Evolutionary conservation across 2,797 vertebrate species (phyloP).

Genomic region (Acanthurus tractus): DNA sequence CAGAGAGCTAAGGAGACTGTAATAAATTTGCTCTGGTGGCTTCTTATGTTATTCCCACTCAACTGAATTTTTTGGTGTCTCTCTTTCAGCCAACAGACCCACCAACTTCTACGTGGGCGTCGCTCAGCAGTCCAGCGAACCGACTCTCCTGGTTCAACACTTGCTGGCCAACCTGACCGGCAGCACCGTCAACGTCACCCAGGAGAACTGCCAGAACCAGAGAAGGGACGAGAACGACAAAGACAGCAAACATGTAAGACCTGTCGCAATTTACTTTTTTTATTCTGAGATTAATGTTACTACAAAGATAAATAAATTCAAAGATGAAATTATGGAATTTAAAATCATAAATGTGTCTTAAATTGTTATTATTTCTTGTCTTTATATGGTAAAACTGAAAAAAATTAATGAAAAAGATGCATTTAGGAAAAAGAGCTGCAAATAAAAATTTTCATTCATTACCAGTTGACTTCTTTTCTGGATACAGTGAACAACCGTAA

Average conservation of each 20-base stretch:
- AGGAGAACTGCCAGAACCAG: constrained; percentile 88
- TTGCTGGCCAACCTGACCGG: constrained; percentile 93
- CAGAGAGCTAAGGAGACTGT: too few species aligned
- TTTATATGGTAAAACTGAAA: too few species aligned
- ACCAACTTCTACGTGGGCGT: constrained; percentile 92
- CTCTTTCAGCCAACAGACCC: constrained; percentile 81
- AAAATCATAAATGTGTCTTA: too few species aligned
- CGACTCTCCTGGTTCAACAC: constrained; percentile 83
- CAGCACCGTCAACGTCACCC: constrained; percentile 81
- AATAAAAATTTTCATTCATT: too few species aligned
- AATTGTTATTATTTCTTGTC: too few species aligned
- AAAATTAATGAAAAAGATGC: too few species aligned
- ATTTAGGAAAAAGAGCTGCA: too few species aligned
- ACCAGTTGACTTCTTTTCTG: too few species aligned
- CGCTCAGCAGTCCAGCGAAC: constrained; percentile 69
- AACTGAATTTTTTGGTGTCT: background rate
- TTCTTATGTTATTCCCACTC: too few species aligned
- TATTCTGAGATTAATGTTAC: background rate
- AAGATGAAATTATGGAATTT: too few species aligned
- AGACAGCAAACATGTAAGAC: constrained; percentile 87
- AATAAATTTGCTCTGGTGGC: too few species aligned
- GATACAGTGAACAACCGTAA: too few species aligned
- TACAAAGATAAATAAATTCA: background rate
- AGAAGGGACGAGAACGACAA: constrained; percentile 77
- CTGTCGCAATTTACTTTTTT: background rate